Base-by-base conservation (phyloP, 1,140 invertebrate genomes). In the Sminthurides bifidus region DNA sequence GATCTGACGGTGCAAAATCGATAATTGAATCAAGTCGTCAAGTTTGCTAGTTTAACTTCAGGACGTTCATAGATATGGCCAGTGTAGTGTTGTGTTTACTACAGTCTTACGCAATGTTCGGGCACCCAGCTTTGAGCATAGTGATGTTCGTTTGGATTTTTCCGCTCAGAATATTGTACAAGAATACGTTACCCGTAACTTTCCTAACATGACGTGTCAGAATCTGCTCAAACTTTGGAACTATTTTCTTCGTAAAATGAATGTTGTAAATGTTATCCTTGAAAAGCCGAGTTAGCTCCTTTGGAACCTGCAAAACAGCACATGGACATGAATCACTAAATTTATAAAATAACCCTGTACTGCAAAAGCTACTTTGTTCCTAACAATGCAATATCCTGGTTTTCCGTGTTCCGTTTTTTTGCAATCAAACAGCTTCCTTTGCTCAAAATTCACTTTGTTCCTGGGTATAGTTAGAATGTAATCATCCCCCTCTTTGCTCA, bases 151-250 rank as follows among this genome's bases (percentile, higher is more conserved):
- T 2, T 15, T 21, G n/a, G 3, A 38, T 40, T 4, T 52, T 35
- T 5, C 49, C 54, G 1, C 51, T 53, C 4, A 62, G 53, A 15
- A 62, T 15, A 40, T 63, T 54, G 24, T 59, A 63, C 8, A 63
- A 24, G 12, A 59, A 46, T 5, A 63, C 23, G 29, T 63, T 63
- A 14, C 50, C 61, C 17, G 61, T 63, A 0, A 63, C 61, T 1
- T 27, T 23, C 15, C 61, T 40, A 31, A 48, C 35, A 17, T 50
- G 33, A 0, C 45, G 6, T 14, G 61, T 63, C 6, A 63, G 19
- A 24, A 59, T 54, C 35, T 63, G 61, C 17, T 63, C 61, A 37
- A 63, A 63, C 17, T 54, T 50, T 12, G 61, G 61, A 19, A 50
- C 23, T 12, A 63, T 21, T 0, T 1, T 2, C 15, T 60, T 56